Conservation (phyloP, 2,113 vertebrate genomes). For the Etia nguti region DNA sequence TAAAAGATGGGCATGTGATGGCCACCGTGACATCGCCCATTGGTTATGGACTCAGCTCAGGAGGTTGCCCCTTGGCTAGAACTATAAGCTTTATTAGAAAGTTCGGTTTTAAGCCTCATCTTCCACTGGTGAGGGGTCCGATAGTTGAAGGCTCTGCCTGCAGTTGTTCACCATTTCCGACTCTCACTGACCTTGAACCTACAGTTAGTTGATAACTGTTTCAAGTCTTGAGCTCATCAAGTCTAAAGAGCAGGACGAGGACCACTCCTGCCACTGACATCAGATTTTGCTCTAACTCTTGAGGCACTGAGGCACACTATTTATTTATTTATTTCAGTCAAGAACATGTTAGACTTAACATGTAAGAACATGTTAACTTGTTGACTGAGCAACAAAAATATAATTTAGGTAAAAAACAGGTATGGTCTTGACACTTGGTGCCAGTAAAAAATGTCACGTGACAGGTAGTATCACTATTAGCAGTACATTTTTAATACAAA, state of each 20-base stretch:
- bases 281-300: neutral
- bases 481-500: neutral
- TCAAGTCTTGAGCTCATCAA: neutral
- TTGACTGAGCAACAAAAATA: neutral
- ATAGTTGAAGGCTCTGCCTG: neutral
- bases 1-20: fast-evolving
- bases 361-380: too few species aligned
- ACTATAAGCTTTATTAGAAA: neutral
- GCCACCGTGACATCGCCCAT: neutral
- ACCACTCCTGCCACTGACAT: neutral
- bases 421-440: neutral
- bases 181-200: neutral
- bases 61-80: neutral
- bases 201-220: neutral
- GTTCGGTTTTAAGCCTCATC: neutral
- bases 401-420: neutral
- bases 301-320: neutral
- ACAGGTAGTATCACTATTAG: neutral
- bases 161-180: neutral
- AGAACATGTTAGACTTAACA: fast-evolving
- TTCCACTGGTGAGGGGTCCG: neutral
- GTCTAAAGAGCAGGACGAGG: neutral
- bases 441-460: neutral
- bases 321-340: fast-evolving
- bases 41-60: neutral